These are phyloP conservation scores for Lepilemur ruficaudatus DNA, from an alignment of 2,797 vertebrate species.

Conservation along the genomic window DNA sequence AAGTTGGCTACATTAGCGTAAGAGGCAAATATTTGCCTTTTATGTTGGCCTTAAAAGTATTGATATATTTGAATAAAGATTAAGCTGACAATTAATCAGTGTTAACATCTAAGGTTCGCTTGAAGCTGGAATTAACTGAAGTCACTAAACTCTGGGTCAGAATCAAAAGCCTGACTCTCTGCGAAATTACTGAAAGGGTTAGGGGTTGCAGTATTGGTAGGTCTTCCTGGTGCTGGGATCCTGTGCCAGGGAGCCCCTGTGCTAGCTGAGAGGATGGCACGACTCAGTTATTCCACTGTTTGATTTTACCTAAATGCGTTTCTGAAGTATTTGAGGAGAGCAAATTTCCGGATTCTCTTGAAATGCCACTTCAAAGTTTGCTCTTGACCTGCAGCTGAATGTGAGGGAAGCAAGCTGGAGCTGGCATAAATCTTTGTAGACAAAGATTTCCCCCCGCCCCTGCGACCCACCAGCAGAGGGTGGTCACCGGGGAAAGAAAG, in stretches of 20 bases:
- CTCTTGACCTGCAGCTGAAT: neutral
- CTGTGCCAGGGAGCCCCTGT: neutral
- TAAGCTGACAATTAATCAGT: slow-evolving; percentile 47
- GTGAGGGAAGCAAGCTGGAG: neutral
- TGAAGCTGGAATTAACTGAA: neutral
- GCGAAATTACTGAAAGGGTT: neutral
- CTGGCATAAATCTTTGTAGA: neutral
- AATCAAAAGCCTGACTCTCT: neutral
- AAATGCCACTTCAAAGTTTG: neutral
- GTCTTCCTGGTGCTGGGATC: neutral
- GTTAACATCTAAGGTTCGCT: slow-evolving; percentile 7
- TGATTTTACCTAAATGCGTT: neutral
- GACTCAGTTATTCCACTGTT: neutral
- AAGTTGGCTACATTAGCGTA: slow-evolving; percentile 32
- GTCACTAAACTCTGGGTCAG: neutral
- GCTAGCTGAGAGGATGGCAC: neutral
- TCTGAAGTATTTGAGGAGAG: neutral
- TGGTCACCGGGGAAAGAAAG: neutral
- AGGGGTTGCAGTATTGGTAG: no score
- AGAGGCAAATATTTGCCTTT: slow-evolving; percentile 68
- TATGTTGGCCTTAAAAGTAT: slow-evolving; percentile 41
- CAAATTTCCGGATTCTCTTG: neutral
- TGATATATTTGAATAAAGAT: slow-evolving; percentile 64
- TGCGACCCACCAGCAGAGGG: neutral
- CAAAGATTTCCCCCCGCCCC: neutral